Evolutionary conservation across 2,888 invertebrate species (phyloP), one percentile per base, ranked within the genome.

Genomic region (Drosophila nigricruria): DNA sequence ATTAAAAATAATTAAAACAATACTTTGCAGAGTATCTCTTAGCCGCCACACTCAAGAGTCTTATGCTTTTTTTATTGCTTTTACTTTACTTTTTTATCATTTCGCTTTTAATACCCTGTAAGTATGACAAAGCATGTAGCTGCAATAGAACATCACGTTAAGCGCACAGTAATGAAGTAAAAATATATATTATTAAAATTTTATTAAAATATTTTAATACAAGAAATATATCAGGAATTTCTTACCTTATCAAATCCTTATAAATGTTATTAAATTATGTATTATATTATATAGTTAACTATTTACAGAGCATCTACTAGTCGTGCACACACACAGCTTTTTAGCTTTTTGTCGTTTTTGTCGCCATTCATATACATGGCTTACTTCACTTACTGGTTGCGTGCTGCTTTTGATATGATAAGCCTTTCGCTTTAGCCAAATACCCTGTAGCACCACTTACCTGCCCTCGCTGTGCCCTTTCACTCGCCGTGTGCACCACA

Each of bases 361-460:
- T 62, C 76, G 85, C 81, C 82, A 76, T 81, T 79, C 70, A 73
- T 69, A 79, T 75, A 71, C 75, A 75, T 71, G 63, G 68, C 75
- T 66, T 81, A 76, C 79, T 81, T 60, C 61, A 76, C 56, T 73
- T 67, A 70, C 23, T 50, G 54, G 54, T 84, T 84, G 89, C 84
- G 84, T 85, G 84, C 77, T 36, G 70, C 59, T 65, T 52, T 72
- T 87, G 82, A 86, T 81, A 86, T 88, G 86, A 87, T 87, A 87
- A 89, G 86, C 70, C 60, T 60, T 70, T 64, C 52, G 52, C 45
- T 42, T 57, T 16, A 38, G 36, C 53, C 36, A 23, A 38, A 36
- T 38, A 25, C 53, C 53, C 38, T 52, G 23, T 23, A n/a, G 10
- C 30, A 8, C 18, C 30, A 8, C 18, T 23, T n/a, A 25, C 34